These are phyloP conservation scores for Orthosia gothica DNA, from an alignment of 2,888 invertebrate species.

Conservation along the genomic window DNA sequence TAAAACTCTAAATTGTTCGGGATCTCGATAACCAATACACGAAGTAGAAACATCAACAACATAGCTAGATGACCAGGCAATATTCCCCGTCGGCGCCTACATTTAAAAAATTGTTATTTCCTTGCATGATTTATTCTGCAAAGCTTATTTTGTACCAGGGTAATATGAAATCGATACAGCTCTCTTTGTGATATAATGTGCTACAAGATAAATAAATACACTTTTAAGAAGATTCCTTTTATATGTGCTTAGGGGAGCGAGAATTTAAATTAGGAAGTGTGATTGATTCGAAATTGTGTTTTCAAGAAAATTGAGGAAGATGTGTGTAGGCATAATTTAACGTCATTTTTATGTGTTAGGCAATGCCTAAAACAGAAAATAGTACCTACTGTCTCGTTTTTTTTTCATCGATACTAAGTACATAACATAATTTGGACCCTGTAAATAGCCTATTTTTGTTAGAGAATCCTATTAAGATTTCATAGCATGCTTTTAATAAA, in stretches of 20 bases:
- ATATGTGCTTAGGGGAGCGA: constrained; percentile 5
- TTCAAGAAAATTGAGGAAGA: not conserved
- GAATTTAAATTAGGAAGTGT: constrained; percentile 27
- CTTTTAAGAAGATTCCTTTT: constrained; percentile 21
- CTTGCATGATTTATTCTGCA: constrained; percentile 65
- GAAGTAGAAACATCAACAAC: constrained; percentile 40
- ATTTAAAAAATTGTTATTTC: constrained; percentile 67
- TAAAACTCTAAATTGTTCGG: constrained; percentile 23
- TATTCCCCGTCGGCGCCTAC: constrained; percentile 58
- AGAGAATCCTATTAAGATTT: not conserved
- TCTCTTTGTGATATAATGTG: constrained; percentile 40
- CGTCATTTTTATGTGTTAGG: too few species aligned
- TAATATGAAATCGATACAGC: constrained; percentile 66
- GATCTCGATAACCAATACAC: constrained; percentile 33
- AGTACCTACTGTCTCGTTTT: too few species aligned
- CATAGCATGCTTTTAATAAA: not conserved
- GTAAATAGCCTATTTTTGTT: too few species aligned
- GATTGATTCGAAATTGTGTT: constrained; percentile 37
- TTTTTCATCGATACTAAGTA: too few species aligned
- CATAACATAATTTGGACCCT: too few species aligned
- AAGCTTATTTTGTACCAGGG: constrained; percentile 62
- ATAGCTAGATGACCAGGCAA: constrained; percentile 53
- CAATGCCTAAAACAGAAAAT: too few species aligned
- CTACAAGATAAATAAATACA: constrained; percentile 23
- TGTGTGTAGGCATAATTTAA: too few species aligned